Base-by-base conservation (phyloP, 2,888 invertebrate species). In the Pasiphila rectangulata region DNA sequence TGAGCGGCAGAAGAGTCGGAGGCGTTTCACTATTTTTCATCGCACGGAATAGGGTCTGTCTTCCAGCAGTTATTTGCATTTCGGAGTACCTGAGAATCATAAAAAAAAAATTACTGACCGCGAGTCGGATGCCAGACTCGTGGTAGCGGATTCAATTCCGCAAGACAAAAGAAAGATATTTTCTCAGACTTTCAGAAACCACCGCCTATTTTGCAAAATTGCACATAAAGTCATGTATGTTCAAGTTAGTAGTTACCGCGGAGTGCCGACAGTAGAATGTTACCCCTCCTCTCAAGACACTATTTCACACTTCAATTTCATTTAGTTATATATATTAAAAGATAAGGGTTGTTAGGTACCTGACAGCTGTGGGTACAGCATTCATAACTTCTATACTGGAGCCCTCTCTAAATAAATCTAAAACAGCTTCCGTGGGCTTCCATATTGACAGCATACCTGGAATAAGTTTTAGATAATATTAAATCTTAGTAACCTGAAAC, bases 371-470 rank as follows among this genome's bases (percentile, higher is more conserved):
- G 3, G 91, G 89, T 0, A 84, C 72, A 0, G 92, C 78, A 66
- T 92, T 92, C 61, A 89, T 90, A 0, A 94, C 77, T 21, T 90
- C 90, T 43, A 94, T 78, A 67, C 89, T 83, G 16, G 69, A 70
- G 3, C 92, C 92, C 80, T 95, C 95, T 57, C 83, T 90, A 0
- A 94, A 73, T 3, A 91, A 67, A 10, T 90, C 83, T 7, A 84
- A 55, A 9, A 93, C 76, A 1, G 91, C 91, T 15, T 93, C 93
- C 9, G 84, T 86, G 0, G 94, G 93, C 39, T 91, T 90, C 95
- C 95, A 96, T 48, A 95, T 83, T 4, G 93, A 92, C 57, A 95
- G 74, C 64, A 80, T 68, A 0, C 76, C 87, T 86, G 38, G 9
- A 36, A 43, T 6, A 17, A 25, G 27, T 5, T 27, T 27, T 27